Conservation (phyloP, 1,140 invertebrate species). For the Hesperophylax magnus region DNA sequence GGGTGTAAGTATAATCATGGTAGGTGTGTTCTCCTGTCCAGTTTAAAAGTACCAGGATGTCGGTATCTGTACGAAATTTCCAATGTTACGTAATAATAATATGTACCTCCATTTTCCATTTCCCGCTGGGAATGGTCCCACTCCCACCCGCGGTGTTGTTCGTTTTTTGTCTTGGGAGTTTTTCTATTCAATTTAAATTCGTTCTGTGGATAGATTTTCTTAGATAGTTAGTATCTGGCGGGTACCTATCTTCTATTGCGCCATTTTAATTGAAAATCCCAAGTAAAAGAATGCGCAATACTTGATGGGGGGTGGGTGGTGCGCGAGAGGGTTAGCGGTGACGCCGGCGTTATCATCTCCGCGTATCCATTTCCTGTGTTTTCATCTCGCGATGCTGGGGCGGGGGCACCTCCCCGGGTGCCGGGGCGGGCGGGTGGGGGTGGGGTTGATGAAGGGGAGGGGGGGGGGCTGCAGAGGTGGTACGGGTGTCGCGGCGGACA, state of each 20-base stretch:
- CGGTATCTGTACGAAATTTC: not conserved
- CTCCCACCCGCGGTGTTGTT: conserved; percentile 9
- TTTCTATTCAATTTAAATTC: not conserved
- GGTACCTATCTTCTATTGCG: not conserved
- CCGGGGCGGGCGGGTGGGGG: conserved; percentile 55
- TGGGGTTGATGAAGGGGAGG: conserved; percentile 68
- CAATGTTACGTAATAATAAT: conserved; percentile 14
- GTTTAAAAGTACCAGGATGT: not conserved
- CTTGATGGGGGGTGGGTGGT: not conserved
- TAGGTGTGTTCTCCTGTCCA: no score
- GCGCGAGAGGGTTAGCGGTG: conserved; percentile 29
- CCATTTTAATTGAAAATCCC: conserved; percentile 25
- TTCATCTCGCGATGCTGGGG: conserved; percentile 58
- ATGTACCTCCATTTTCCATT: no score
- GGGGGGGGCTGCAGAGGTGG: conserved; percentile 69
- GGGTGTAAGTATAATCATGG: no score
- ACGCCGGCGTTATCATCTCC: conserved; percentile 44
- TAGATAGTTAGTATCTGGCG: no score
- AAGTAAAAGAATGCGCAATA: conserved; percentile 5
- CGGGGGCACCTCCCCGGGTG: conserved; percentile 50
- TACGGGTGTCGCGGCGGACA: conserved; percentile 71
- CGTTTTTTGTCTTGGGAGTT: not conserved
- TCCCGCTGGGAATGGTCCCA: not conserved
- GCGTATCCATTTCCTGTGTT: conserved; percentile 57
- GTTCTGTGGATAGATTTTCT: no score